These are phyloP conservation scores for Drosophila navojoa DNA, from an alignment of 1,140 invertebrate genomes.

Conservation along the genomic window DNA sequence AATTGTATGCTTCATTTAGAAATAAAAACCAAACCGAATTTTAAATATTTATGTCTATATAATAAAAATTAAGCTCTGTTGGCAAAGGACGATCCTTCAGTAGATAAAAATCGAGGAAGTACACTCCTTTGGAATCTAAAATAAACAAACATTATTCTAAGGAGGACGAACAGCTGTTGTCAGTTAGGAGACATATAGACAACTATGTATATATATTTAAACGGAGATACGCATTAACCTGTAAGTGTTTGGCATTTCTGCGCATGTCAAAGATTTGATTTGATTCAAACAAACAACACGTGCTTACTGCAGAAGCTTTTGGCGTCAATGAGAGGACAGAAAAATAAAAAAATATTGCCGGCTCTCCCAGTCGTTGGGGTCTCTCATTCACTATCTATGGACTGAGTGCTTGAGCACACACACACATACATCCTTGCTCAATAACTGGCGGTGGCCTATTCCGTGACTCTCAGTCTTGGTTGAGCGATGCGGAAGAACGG, in stretches of 20 bases:
- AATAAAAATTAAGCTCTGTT: too few relatives aligned
- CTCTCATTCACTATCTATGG: slow-evolving; percentile 14
- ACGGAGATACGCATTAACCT: slow-evolving; percentile 16
- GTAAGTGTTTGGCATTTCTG: slow-evolving; percentile 9
- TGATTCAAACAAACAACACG: slow-evolving; percentile 31
- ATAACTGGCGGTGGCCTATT: slow-evolving; percentile 9
- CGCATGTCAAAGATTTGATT: slow-evolving; percentile 36
- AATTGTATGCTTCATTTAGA: not conserved
- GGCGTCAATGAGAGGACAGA: slow-evolving; percentile 6
- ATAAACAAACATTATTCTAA: not conserved
- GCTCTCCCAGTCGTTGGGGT: slow-evolving; percentile 24
- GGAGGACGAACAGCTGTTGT: slow-evolving; percentile 29
- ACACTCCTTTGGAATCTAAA: not conserved
- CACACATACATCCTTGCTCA: slow-evolving; percentile 6
- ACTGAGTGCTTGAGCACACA: not conserved
- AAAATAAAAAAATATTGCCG: slow-evolving; percentile 19
- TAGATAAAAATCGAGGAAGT: not conserved
- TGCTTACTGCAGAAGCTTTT: slow-evolving; percentile 17
- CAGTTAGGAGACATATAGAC: slow-evolving; percentile 1
- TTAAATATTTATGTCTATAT: too few relatives aligned
- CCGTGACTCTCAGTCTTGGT: slow-evolving; percentile 31
- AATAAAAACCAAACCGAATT: too few relatives aligned
- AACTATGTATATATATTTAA: slow-evolving; percentile 1
- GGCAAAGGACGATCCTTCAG: too few relatives aligned
- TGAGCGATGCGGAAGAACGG: slow-evolving; percentile 41